phyloP scores from a whole-genome alignment of 2,888 invertebrate genomes.

The Andrena fulva region DNA sequence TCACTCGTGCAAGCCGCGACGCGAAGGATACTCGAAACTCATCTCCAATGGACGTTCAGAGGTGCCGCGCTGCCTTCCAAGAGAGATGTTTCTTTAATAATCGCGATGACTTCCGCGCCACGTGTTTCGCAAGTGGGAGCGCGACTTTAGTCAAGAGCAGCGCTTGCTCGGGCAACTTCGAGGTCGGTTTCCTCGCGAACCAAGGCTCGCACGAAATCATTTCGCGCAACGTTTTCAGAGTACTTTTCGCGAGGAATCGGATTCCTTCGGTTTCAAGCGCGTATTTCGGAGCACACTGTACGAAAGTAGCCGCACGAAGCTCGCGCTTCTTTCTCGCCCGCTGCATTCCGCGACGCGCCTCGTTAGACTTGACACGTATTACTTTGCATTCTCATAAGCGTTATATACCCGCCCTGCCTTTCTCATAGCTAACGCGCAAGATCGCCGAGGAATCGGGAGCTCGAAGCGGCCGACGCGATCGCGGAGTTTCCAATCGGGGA shows the following conservation, averaged over 20 bases:
- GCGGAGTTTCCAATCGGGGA: slow-evolving; percentile 38
- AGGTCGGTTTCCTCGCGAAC: background rate
- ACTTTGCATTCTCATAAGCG: slow-evolving; percentile 79
- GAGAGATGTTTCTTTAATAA: too few species aligned
- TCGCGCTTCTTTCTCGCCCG: slow-evolving; percentile 57
- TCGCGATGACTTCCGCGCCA: too few species aligned
- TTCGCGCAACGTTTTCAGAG: background rate
- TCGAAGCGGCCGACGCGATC: slow-evolving; percentile 26
- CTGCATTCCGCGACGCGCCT: slow-evolving; percentile 80
- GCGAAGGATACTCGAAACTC: too few species aligned
- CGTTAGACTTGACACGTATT: slow-evolving; percentile 82
- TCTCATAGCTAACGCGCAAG: slow-evolving; percentile 48
- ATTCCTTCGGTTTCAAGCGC: background rate
- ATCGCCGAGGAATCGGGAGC: slow-evolving; percentile 45
- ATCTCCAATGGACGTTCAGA: too few species aligned
- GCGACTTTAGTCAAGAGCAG: background rate
- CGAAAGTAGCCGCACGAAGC: slow-evolving; percentile 24
- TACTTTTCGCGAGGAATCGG: background rate
- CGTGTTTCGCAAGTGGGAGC: too few species aligned
- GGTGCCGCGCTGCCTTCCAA: too few species aligned
- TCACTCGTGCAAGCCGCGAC: too few species aligned
- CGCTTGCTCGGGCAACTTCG: background rate
- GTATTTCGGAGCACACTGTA: background rate
- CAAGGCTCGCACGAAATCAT: background rate
- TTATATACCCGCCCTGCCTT: slow-evolving; percentile 60